phyloP scores from a whole-genome alignment of 2,797 vertebrate species.

The Alca torda region DNA sequence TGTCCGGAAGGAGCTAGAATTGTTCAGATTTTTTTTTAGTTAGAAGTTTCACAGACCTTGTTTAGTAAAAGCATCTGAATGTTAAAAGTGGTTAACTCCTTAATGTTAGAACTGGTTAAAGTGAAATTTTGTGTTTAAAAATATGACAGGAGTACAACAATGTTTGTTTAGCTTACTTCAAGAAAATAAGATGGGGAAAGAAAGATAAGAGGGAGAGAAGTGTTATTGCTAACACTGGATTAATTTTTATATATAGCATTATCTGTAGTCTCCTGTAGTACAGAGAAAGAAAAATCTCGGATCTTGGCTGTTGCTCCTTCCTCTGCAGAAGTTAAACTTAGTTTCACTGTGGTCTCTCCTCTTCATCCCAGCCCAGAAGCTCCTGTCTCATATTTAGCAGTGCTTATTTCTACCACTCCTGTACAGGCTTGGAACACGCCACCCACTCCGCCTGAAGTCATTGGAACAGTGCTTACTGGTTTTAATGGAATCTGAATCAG shows the following conservation, averaged over 20 bases:
- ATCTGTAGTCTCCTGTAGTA: background rate
- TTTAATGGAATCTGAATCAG: background rate
- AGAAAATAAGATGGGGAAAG: background rate
- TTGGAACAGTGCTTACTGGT: background rate
- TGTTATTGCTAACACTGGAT: background rate
- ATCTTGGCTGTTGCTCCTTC: background rate
- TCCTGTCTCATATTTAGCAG: background rate
- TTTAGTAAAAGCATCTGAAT: background rate
- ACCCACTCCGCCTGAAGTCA: background rate
- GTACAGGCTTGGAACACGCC: background rate
- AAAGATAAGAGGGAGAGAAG: background rate
- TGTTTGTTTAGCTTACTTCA: background rate
- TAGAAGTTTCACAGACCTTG: background rate
- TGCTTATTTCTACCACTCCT: background rate
- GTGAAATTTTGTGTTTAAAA: background rate
- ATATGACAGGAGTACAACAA: background rate
- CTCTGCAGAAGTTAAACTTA: background rate
- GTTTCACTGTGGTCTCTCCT: background rate
- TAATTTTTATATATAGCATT: background rate
- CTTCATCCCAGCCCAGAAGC: background rate
- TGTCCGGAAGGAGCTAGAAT: background rate
- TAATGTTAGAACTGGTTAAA: background rate
- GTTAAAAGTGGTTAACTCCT: background rate
- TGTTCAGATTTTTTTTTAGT: background rate
- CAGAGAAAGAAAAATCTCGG: background rate